A percentile compares a stretch with the other conserved stretches of the same genome.
phyloP scores from a whole-genome alignment of 2,888 invertebrate genomes.

The Agonum fuliginosum region DNA sequence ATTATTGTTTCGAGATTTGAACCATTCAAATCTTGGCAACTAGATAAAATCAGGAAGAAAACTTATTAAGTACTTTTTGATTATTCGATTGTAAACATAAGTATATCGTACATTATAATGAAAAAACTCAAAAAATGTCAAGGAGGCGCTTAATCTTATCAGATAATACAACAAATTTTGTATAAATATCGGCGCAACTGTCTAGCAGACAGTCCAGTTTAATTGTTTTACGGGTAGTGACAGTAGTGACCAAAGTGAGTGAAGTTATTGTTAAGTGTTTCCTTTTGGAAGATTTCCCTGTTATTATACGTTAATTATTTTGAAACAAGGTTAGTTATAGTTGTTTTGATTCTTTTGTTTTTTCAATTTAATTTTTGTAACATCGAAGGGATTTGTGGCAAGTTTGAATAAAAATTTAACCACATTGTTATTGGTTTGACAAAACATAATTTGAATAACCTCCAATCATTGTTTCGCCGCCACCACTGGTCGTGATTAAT shows the following conservation, averaged over 20 bases:
- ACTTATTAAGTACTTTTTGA: neutral
- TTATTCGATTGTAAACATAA: conserved; percentile 5
- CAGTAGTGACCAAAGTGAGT: conserved; percentile 12
- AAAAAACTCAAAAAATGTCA: conserved; percentile 1
- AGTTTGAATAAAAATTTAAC: no score
- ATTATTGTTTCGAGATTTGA: conserved; percentile 2
- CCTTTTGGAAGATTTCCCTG: neutral
- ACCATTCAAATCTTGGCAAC: conserved; percentile 15
- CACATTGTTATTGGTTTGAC: no score
- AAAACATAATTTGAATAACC: no score
- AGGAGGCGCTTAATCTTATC: neutral
- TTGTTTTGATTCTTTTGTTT: neutral
- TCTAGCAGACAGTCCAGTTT: neutral
- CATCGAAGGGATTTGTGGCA: no score
- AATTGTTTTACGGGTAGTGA: neutral
- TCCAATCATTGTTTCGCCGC: no score
- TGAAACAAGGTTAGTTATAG: conserved; percentile 2
- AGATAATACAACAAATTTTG: conserved; percentile 10
- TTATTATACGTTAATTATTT: neutral
- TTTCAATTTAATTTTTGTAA: neutral
- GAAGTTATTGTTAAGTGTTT: neutral
- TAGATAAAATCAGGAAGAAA: conserved; percentile 30
- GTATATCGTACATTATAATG: neutral
- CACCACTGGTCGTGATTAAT: no score
- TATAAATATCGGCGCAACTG: conserved; percentile 7